phyloP scores from a whole-genome alignment of 2,113 vertebrate species.

The Hoplias malabaricus region DNA sequence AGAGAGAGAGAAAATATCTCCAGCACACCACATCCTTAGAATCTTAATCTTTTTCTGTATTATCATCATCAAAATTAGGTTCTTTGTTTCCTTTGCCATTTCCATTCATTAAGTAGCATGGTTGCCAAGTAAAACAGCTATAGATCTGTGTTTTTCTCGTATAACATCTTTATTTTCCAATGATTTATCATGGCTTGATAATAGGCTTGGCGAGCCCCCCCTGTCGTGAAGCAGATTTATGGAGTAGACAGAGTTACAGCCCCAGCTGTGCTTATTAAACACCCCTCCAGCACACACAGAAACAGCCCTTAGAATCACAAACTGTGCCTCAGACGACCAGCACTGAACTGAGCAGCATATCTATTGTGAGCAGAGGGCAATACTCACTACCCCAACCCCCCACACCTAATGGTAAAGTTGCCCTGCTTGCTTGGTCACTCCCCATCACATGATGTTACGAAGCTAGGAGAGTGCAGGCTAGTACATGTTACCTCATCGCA shows the following conservation, averaged over 20 bases:
- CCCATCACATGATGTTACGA: too few species aligned
- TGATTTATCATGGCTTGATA: conserved; percentile 31
- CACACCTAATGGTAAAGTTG: too few species aligned
- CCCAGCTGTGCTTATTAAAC: conserved; percentile 49
- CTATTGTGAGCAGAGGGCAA: background rate
- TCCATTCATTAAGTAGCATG: background rate
- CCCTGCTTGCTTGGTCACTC: too few species aligned
- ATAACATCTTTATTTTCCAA: conserved; percentile 2
- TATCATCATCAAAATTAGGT: background rate
- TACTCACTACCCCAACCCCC: too few species aligned
- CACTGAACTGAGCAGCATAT: background rate
- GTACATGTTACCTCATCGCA: too few species aligned
- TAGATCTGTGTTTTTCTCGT: background rate
- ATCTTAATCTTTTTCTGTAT: background rate
- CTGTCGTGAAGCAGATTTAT: conserved; percentile 40
- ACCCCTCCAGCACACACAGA: conserved; percentile 16
- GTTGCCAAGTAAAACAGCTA: background rate
- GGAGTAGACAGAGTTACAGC: conserved; percentile 22
- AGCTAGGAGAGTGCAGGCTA: too few species aligned
- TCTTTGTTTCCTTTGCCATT: background rate
- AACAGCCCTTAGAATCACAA: conserved; percentile 1
- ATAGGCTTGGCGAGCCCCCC: background rate
- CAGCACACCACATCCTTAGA: too few species aligned
- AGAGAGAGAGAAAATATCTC: background rate
- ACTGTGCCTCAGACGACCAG: background rate